Percentiles rank a stretch among this genome's conserved stretches.
Evolutionary conservation across 2,113 vertebrate genomes (phyloP).

Genomic region (Epinephelus fuscoguttatus): DNA sequence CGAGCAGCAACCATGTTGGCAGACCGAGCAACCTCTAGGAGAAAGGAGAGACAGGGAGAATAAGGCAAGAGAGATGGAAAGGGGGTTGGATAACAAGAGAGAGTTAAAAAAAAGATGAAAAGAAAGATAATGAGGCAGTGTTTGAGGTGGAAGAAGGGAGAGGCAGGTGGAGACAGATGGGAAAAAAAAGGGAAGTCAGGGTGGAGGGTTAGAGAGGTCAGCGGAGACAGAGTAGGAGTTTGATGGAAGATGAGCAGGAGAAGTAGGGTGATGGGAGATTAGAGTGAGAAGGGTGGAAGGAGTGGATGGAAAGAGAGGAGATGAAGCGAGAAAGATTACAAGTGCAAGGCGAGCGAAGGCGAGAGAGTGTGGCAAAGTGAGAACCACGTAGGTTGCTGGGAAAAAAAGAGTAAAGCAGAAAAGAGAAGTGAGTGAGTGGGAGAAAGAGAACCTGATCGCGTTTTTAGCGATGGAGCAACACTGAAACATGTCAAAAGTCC

Average conservation of each 20-base stretch:
- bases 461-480: slow-evolving; percentile 69
- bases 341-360: slow-evolving; percentile 50
- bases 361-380: slow-evolving; percentile 54
- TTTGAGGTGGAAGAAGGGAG: neutral
- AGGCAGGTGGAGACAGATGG: neutral
- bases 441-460: slow-evolving; percentile 69
- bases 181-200: neutral
- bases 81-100: neutral
- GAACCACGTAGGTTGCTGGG: slow-evolving; percentile 60
- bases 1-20: slow-evolving; percentile 90
- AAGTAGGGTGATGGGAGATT: slow-evolving; percentile 28
- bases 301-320: slow-evolving; percentile 39
- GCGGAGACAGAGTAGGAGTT: slow-evolving; percentile 13
- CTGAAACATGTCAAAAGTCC: slow-evolving; percentile 76
- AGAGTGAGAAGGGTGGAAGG: neutral
- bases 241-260: slow-evolving; percentile 35
- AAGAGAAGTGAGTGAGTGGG: slow-evolving; percentile 75
- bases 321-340: slow-evolving; percentile 42
- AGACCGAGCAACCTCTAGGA: slow-evolving; percentile 87
- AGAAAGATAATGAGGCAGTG: neutral
- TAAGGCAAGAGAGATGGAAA: neutral
- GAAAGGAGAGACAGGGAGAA: slow-evolving; percentile 2
- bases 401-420: slow-evolving; percentile 54
- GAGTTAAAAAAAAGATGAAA: neutral
- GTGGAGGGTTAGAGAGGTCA: neutral